phyloP scores from a whole-genome alignment of 92 coral and sea anemone species.

The Parazoanthus swiftii region DNA sequence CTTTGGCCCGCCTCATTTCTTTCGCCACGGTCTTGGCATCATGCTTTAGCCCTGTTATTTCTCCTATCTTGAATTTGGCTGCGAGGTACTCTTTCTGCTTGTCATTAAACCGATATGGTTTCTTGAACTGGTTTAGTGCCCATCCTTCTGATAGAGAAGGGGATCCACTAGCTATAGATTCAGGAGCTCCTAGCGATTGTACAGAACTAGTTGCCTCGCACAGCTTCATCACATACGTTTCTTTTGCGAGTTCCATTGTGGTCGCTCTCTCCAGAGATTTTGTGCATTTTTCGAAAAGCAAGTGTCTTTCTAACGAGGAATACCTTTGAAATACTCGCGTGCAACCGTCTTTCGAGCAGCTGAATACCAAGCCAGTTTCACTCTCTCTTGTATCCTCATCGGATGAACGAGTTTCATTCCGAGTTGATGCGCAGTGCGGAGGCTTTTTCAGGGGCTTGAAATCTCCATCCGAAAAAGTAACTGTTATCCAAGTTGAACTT shows the following conservation, averaged over 20 bases:
- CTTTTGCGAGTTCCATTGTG: background rate
- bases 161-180: background rate
- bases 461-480: constrained; percentile 3
- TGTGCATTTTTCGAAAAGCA: constrained; percentile 8
- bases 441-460: constrained; percentile 17
- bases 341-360: constrained; percentile 14
- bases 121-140: constrained; percentile 7
- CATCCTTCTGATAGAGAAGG: constrained; percentile 22
- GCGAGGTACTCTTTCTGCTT: background rate
- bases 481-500: constrained; percentile 9
- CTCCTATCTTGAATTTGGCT: constrained; percentile 6
- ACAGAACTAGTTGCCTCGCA: background rate
- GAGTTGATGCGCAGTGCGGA: background rate
- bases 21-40: constrained; percentile 17
- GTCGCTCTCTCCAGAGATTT: constrained; percentile 13
- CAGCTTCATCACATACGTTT: background rate
- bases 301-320: constrained; percentile 4
- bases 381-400: background rate
- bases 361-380: background rate
- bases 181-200: background rate
- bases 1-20: constrained; percentile 19
- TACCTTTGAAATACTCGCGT: background rate
- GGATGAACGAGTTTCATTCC: background rate
- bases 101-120: background rate
- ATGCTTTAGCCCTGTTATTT: background rate